A percentile compares a stretch with the other conserved stretches of the same genome.
phyloP scores from a whole-genome alignment of 2,888 invertebrate genomes.

The Phoenoteleia sp. region DNA sequence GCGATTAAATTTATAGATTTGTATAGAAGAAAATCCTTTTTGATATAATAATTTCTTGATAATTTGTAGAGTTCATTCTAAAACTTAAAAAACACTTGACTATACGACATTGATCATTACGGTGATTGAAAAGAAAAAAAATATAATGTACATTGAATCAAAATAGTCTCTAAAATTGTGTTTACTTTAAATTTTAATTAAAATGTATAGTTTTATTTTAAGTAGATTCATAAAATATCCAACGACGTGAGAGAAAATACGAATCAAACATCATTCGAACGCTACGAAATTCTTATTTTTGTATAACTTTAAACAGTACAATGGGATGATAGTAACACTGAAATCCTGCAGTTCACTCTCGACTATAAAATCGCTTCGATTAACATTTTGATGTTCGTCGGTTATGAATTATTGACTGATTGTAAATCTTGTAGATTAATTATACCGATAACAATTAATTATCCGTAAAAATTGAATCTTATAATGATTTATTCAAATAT shows the following conservation, averaged over 20 bases:
- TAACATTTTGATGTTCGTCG: slow-evolving; percentile 14
- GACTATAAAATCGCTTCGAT: slow-evolving; percentile 48
- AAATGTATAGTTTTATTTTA: too few species aligned
- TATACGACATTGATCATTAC: too few species aligned
- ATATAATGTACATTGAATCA: too few species aligned
- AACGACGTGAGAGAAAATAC: slow-evolving; percentile 25
- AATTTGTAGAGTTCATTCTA: too few species aligned
- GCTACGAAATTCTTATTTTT: slow-evolving; percentile 62
- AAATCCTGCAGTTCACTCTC: slow-evolving; percentile 49
- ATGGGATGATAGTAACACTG: slow-evolving; percentile 63
- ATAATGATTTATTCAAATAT: slow-evolving; percentile 1
- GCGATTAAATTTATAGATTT: slow-evolving; percentile 36
- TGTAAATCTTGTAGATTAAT: slow-evolving; percentile 35
- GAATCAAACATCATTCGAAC: slow-evolving; percentile 46
- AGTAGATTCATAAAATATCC: background rate
- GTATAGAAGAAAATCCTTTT: slow-evolving; percentile 3
- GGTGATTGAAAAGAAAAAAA: too few species aligned
- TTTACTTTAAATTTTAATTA: too few species aligned
- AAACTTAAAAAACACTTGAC: too few species aligned
- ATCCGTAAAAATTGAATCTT: slow-evolving; percentile 32
- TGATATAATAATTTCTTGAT: background rate
- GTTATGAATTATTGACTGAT: slow-evolving; percentile 52
- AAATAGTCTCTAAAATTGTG: too few species aligned
- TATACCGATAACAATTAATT: slow-evolving; percentile 5
- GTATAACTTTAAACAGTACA: slow-evolving; percentile 68